Conservation (phyloP, 35 echinoderm and acorn worm species). For the Lytechinus variegatus region DNA sequence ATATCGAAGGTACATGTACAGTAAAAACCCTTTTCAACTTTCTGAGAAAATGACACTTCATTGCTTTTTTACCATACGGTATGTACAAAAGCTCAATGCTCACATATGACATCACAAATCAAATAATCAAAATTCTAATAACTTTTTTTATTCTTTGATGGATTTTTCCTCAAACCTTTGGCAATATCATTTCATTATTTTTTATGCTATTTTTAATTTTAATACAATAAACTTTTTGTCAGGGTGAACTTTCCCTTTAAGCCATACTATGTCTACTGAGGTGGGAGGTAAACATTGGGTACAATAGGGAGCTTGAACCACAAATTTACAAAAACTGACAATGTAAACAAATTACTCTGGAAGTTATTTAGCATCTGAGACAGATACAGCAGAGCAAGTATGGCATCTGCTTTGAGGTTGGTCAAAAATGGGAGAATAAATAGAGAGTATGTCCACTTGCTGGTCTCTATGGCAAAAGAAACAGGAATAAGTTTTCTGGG, state of each 20-base stretch:
- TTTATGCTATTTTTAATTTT: too few species aligned
- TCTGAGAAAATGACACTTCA: too few species aligned
- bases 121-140: too few species aligned
- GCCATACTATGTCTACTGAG: neutral
- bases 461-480: neutral
- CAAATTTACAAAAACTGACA: constrained; percentile 18
- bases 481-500: neutral
- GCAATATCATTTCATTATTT: too few species aligned
- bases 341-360: neutral
- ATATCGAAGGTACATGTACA: too few species aligned
- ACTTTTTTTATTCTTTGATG: too few species aligned
- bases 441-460: neutral
- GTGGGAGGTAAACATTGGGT: neutral
- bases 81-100: too few species aligned
- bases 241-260: neutral
- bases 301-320: neutral
- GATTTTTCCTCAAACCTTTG: too few species aligned
- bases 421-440: neutral
- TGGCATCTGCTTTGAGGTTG: neutral
- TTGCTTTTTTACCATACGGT: too few species aligned
- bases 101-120: too few species aligned
- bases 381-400: neutral
- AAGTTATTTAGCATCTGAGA: neutral
- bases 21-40: too few species aligned
- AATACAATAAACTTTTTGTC: too few species aligned